Evolutionary conservation across 2,888 invertebrate genomes (phyloP).

Genomic region (Acleris cristana): DNA sequence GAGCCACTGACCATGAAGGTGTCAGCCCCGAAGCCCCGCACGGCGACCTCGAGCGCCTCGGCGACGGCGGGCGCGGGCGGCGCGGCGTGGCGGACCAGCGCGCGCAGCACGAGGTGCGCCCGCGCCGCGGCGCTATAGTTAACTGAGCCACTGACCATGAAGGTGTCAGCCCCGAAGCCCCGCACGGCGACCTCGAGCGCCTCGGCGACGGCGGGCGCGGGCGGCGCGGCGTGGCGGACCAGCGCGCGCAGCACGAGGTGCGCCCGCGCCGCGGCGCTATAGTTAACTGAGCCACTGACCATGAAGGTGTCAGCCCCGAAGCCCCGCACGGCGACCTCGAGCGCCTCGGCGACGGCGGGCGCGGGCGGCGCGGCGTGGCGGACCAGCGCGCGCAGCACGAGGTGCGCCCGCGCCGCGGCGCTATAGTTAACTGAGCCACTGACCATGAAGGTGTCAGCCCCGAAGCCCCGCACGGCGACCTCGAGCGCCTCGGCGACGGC

Average conservation of each 20-base stretch:
- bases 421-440: no score
- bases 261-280: constrained; percentile 76
- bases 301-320: constrained; percentile 91
- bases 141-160: constrained; percentile 94
- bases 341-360: constrained; percentile 87
- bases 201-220: constrained; percentile 85
- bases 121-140: constrained; percentile 68
- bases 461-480: constrained; percentile 89
- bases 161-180: constrained; percentile 89
- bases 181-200: constrained; percentile 89
- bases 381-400: constrained; percentile 91
- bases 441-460: constrained; percentile 90
- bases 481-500: constrained; percentile 88
- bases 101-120: constrained; percentile 92
- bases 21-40: constrained; percentile 88
- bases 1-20: constrained; percentile 93
- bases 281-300: no score
- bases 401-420: constrained; percentile 85
- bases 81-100: constrained; percentile 90
- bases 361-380: constrained; percentile 85
- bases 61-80: constrained; percentile 84
- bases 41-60: constrained; percentile 87
- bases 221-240: constrained; percentile 87
- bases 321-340: constrained; percentile 88
- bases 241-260: constrained; percentile 93